Percentiles rank a stretch among this genome's conserved stretches.
Evolutionary conservation across 2,888 invertebrate genomes (phyloP).

Genomic region (Exephanes ischioxanthus): DNA sequence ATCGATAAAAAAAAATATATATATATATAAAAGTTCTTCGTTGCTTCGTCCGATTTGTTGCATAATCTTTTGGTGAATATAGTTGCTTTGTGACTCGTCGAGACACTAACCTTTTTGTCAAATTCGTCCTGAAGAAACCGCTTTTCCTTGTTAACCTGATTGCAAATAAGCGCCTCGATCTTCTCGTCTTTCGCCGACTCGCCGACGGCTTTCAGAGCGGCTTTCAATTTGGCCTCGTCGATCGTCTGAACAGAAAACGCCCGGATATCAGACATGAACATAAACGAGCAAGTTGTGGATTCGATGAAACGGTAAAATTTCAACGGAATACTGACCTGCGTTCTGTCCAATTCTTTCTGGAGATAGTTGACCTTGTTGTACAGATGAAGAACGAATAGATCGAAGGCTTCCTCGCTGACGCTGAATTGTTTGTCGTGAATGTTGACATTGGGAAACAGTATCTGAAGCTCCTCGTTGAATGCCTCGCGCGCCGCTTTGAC

Average conservation of each 20-base stretch:
- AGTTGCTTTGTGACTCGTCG: background rate
- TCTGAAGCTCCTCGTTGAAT: constrained; percentile 89
- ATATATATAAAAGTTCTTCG: background rate
- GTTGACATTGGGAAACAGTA: constrained; percentile 91
- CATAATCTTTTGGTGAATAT: background rate
- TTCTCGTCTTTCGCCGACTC: constrained; percentile 87
- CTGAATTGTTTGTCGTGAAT: constrained; percentile 88
- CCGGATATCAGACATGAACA: background rate
- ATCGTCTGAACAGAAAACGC: constrained; percentile 84
- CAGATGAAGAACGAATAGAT: constrained; percentile 92
- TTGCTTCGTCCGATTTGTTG: background rate
- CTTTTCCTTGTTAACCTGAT: constrained; percentile 90
- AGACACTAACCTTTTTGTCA: constrained; percentile 88
- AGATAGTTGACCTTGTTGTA: constrained; percentile 91
- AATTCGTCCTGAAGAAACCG: constrained; percentile 89
- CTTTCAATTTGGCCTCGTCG: constrained; percentile 88
- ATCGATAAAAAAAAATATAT: background rate
- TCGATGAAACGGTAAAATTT: background rate
- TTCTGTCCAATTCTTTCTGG: constrained; percentile 91
- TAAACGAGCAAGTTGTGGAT: no score
- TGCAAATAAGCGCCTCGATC: constrained; percentile 86
- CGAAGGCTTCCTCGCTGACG: constrained; percentile 89
- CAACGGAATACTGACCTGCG: constrained; percentile 86
- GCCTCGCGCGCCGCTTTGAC: constrained; percentile 88
- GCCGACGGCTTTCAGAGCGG: constrained; percentile 88